These are phyloP conservation scores for Tauraco erythrolophus DNA, from an alignment of 2,113 vertebrate genomes.

Conservation along the genomic window DNA sequence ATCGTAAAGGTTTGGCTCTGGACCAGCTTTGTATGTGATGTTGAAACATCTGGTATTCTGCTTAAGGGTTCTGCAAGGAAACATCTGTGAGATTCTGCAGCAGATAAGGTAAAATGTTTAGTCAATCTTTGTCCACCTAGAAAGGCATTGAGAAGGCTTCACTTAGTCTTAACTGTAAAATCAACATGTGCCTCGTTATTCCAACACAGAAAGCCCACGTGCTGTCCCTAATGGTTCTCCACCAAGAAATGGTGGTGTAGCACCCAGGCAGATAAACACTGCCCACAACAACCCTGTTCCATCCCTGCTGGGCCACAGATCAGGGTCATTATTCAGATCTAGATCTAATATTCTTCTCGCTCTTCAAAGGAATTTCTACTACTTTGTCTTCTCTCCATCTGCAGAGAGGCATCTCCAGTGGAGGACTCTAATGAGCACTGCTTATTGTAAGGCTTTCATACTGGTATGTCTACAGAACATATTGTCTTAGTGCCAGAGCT, in stretches of 20 bases:
- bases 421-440: neutral
- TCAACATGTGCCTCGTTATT: neutral
- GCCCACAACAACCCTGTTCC: neutral
- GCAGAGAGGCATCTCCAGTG: neutral
- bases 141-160: neutral
- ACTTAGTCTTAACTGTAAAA: neutral
- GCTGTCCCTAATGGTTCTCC: neutral
- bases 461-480: neutral
- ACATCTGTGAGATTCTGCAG: conserved; percentile 63
- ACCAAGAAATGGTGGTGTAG: neutral
- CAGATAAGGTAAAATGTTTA: neutral
- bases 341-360: neutral
- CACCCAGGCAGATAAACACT: accelerated
- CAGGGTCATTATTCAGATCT: neutral
- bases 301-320: neutral
- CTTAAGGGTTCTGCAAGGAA: conserved; percentile 54
- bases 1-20: neutral
- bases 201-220: neutral
- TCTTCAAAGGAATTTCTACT: neutral
- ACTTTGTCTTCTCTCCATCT: neutral
- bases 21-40: conserved; percentile 13
- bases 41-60: conserved; percentile 43
- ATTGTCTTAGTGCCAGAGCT: neutral
- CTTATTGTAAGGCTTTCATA: neutral
- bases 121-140: neutral